Evolutionary conservation across 2,797 vertebrate species (phyloP).

Genomic region (Neolamprologus multifasciatus): DNA sequence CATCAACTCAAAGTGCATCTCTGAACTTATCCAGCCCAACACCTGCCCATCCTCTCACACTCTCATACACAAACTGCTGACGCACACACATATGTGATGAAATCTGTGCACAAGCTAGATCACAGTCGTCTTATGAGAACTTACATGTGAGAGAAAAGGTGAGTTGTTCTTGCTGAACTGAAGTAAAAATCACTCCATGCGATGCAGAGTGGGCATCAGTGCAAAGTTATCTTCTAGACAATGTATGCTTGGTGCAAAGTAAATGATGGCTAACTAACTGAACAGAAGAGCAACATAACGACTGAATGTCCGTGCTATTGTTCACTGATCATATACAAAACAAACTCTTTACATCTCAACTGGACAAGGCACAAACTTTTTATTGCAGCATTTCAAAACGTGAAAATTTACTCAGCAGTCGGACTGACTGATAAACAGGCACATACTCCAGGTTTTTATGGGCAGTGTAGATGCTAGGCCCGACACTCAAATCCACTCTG

Average conservation of each 20-base stretch:
- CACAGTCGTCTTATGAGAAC: background rate
- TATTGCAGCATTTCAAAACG: constrained; percentile 2
- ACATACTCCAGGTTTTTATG: background rate
- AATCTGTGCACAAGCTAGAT: background rate
- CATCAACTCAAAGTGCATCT: constrained; percentile 84
- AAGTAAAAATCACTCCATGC: background rate
- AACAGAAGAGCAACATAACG: background rate
- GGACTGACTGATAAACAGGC: background rate
- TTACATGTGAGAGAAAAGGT: background rate
- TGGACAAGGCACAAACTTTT: constrained; percentile 16
- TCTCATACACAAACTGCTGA: background rate
- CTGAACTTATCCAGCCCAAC: constrained; percentile 78
- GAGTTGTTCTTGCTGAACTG: background rate
- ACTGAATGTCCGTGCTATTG: background rate
- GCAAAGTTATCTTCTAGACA: background rate
- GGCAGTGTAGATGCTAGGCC: background rate
- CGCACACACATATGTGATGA: background rate
- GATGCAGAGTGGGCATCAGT: background rate
- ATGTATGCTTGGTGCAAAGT: background rate
- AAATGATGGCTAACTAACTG: background rate
- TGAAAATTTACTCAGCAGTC: constrained; percentile 10
- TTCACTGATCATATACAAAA: background rate
- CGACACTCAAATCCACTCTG: background rate
- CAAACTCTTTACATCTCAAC: constrained; percentile 2
- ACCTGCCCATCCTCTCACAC: background rate